Evolutionary conservation across 37 sponge, comb jelly and placozoan genomes (phyloP).

Genomic region (Amphimedon queenslandica): DNA sequence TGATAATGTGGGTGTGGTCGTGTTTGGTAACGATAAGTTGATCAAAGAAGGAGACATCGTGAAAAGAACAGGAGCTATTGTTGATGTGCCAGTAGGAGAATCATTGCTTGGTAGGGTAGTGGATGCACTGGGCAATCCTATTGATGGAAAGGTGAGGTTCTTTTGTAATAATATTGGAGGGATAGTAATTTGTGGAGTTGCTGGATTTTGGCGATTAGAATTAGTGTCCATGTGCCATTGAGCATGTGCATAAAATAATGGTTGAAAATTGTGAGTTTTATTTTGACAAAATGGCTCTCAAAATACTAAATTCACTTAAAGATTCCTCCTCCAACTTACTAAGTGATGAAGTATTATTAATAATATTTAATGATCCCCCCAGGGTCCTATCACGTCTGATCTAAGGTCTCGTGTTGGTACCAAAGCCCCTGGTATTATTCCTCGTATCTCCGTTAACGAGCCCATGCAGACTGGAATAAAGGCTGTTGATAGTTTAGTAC

Average conservation of each 20-base stretch:
- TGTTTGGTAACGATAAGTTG: conserved; percentile 98
- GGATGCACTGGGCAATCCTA: conserved; percentile 95
- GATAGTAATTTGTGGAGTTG: no score
- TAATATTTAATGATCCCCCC: neutral
- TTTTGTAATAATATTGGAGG: no score
- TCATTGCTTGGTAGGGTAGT: conserved; percentile 91
- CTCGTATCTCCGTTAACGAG: conserved; percentile 93
- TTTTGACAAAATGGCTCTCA: neutral
- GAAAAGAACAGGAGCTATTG: conserved; percentile 98
- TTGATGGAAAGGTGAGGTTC: conserved; percentile 97
- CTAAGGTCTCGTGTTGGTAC: conserved; percentile 83
- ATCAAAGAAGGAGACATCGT: conserved; percentile 99
- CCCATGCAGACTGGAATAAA: conserved; percentile 99
- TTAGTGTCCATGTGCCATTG: no score
- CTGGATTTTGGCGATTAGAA: no score
- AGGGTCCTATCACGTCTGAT: conserved; percentile 80
- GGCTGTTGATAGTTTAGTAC: conserved; percentile 97
- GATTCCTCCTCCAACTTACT: neutral
- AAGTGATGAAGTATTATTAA: neutral
- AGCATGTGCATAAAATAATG: no score
- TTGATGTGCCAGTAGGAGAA: conserved; percentile 94
- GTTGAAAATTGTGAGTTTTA: no score
- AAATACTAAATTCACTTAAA: no score
- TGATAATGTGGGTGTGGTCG: conserved; percentile 98
- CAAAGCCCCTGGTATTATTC: conserved; percentile 99